Conservation (phyloP, 1,140 invertebrate species). For the Macrosteles quadrilineatus region DNA sequence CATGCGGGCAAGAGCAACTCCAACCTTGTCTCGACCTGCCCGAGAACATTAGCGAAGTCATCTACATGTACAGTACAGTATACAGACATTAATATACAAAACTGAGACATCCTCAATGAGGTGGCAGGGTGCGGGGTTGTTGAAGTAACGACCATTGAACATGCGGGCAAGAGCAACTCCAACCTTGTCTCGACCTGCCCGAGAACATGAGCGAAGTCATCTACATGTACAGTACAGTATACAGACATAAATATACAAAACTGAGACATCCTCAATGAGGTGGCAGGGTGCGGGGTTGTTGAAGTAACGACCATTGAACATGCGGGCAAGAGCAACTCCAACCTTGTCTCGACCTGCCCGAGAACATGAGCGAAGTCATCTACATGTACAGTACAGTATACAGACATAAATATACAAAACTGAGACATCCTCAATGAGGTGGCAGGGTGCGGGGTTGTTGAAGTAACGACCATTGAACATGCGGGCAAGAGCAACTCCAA, state of each 20-base stretch:
- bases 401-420: no score
- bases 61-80: no score
- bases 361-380: neutral
- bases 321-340: neutral
- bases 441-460: neutral
- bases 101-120: no score
- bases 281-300: neutral
- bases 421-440: no score
- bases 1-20: neutral
- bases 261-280: no score
- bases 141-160: neutral
- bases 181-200: neutral
- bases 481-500: neutral
- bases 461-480: neutral
- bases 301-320: neutral
- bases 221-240: no score
- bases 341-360: neutral
- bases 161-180: neutral
- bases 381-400: no score
- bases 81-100: no score
- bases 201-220: neutral
- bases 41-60: neutral
- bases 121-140: neutral
- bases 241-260: no score
- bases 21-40: neutral